phyloP scores from a whole-genome alignment of 1,140 invertebrate species.

The Polypedilum vanderplanki region DNA sequence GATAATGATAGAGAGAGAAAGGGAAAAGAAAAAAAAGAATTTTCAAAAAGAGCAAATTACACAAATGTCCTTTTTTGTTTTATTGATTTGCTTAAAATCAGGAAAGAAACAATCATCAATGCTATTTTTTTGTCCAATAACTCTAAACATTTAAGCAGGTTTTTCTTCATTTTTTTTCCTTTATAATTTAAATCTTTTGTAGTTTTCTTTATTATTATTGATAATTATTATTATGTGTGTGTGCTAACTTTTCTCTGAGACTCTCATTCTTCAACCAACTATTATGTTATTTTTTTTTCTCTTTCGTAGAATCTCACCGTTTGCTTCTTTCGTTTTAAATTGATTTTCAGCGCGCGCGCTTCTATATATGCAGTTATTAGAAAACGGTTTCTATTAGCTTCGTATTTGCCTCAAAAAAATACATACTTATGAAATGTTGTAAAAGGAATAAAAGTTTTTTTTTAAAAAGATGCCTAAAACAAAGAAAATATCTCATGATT shows the following conservation, averaged over 20 bases:
- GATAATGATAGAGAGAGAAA: neutral
- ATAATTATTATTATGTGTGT: slow-evolving; percentile 20
- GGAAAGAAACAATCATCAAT: neutral
- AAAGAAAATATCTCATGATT: no score
- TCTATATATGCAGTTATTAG: neutral
- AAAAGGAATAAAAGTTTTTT: slow-evolving; percentile 15
- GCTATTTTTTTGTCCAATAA: neutral
- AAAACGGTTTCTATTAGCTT: neutral
- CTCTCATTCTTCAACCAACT: neutral
- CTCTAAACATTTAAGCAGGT: slow-evolving; percentile 17
- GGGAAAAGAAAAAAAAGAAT: neutral
- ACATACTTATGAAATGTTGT: neutral
- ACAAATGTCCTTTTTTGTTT: slow-evolving; percentile 3
- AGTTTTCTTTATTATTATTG: neutral
- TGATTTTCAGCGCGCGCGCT: neutral
- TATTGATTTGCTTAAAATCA: slow-evolving; percentile 8
- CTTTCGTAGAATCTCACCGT: neutral
- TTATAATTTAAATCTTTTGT: slow-evolving; percentile 10
- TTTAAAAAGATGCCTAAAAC: no score
- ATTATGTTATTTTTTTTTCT: neutral
- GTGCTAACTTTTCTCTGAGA: neutral
- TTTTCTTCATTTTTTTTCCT: neutral
- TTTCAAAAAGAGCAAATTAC: neutral
- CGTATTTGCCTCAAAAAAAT: neutral
- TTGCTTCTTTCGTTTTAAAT: neutral